A percentile compares a stretch with the other conserved stretches of the same genome.
These are phyloP conservation scores for Oligia latruncula DNA, from an alignment of 2,888 invertebrate genomes.

Conservation along the genomic window DNA sequence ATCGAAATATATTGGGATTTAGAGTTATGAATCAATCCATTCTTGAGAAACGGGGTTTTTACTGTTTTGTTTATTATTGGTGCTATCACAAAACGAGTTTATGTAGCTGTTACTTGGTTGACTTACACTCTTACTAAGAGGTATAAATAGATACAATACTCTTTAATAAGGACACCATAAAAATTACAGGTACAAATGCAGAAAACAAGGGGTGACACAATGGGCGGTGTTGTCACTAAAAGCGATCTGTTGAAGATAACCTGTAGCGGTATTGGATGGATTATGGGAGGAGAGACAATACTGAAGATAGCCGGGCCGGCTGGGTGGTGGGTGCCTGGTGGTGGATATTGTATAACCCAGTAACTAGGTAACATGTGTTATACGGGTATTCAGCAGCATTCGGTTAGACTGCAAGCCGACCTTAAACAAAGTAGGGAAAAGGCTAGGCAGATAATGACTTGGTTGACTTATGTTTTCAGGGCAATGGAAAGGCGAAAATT, in stretches of 20 bases:
- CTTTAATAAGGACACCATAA: not conserved
- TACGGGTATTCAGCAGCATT: not conserved
- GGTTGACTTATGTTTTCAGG: not conserved
- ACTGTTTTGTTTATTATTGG: not conserved
- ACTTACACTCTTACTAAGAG: not conserved
- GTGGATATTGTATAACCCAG: not conserved
- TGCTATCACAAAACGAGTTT: not conserved
- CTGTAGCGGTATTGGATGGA: not conserved
- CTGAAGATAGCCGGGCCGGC: no score
- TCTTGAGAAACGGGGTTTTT: not conserved
- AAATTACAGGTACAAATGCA: not conserved
- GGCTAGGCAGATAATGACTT: not conserved
- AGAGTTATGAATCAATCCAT: not conserved
- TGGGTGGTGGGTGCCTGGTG: not conserved
- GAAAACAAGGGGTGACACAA: not conserved
- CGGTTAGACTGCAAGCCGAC: not conserved
- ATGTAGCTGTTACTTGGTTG: not conserved
- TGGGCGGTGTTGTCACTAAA: no score
- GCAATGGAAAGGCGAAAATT: no score
- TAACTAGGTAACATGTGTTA: not conserved
- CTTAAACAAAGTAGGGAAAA: not conserved
- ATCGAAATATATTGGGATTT: constrained; percentile 11
- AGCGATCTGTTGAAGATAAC: not conserved
- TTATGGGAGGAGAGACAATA: not conserved
- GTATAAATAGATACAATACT: not conserved